Evolutionary conservation across 2,113 vertebrate genomes (phyloP), one percentile per base, ranked within the genome.

Genomic region (Actenoides hombroni): DNA sequence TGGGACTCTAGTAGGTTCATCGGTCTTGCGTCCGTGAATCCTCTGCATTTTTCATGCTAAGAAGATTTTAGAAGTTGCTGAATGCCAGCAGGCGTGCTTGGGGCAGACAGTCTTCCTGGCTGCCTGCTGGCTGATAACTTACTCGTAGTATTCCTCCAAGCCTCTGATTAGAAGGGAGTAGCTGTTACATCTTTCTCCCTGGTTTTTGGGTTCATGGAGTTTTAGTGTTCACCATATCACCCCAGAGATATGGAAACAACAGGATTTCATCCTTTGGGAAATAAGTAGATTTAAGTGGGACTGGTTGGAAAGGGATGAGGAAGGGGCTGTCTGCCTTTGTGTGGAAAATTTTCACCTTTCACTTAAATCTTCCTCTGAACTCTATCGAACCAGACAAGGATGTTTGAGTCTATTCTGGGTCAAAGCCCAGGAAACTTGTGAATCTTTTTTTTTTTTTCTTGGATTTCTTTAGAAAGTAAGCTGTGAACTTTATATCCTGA

Each of bases 401-500:
- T 95, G 91, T 96, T 90, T 0, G 0, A 73, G 15, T 94, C 87
- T 94, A 19, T 96, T 95, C 82, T 94, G 88, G 90, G 82, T 95
- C 91, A 96, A 96, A 94, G 84, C 93, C 92, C 82, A 94, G 96
- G 96, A 97, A 97, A 88, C 86, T 73, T 90, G 91, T 86, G 89
- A 82, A 91, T 95, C 86, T 89, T 87, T 94, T 42, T 37, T 42
- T 37, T 37, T 37, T 96, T 91, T 92, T 69, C 90, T 84, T 70
- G 67, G 40, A 85, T 90, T 96, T 87, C 94, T 97, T 97, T 54
- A 93, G 70, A 94, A 96, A 96, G 40, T 76, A 7, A 88, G 51
- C 85, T 93, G 91, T 97, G 96, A 97, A 97, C 96, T 96, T 97
- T 97, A 92, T 97, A 96, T 97, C 96, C 96, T 97, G 96, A 95